Conservation (phyloP, 2,888 invertebrate genomes). For the Sicus ferrugineus region DNA sequence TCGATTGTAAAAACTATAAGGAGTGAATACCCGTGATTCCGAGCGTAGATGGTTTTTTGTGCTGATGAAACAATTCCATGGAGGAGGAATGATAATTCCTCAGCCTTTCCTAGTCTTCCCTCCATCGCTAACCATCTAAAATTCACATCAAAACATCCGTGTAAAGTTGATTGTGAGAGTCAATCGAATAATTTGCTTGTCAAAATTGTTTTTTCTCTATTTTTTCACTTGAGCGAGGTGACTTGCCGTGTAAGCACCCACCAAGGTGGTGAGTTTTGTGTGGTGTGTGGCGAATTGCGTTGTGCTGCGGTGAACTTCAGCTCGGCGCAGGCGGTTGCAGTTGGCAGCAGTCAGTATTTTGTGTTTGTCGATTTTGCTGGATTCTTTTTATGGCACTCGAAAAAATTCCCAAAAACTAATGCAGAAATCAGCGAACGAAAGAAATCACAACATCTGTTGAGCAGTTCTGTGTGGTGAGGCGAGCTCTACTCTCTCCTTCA, state of each 20-base stretch:
- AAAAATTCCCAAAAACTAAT: constrained; percentile 20
- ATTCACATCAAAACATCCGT: no score
- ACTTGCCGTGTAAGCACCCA: not conserved
- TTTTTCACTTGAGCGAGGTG: not conserved
- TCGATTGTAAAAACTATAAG: no score
- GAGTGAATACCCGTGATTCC: no score
- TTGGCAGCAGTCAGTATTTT: constrained; percentile 25
- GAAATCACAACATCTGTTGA: constrained; percentile 37
- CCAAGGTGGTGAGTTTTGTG: constrained; percentile 8
- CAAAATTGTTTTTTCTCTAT: not conserved
- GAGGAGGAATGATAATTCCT: no score
- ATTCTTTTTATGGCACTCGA: constrained; percentile 38
- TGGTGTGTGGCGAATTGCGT: constrained; percentile 1
- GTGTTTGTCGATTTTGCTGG: constrained; percentile 9
- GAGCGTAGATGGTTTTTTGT: no score
- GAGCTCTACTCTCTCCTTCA: not conserved
- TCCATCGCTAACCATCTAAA: no score
- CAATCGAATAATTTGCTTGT: not conserved
- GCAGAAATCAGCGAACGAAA: constrained; percentile 13
- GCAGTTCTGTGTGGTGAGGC: constrained; percentile 29
- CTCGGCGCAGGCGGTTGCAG: not conserved
- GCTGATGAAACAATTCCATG: no score
- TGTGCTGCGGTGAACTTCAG: not conserved
- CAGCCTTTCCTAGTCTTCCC: no score
- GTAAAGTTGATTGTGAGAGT: no score